These are phyloP conservation scores for Tortrix viridana DNA, from an alignment of 2,888 invertebrate genomes.

Conservation along the genomic window DNA sequence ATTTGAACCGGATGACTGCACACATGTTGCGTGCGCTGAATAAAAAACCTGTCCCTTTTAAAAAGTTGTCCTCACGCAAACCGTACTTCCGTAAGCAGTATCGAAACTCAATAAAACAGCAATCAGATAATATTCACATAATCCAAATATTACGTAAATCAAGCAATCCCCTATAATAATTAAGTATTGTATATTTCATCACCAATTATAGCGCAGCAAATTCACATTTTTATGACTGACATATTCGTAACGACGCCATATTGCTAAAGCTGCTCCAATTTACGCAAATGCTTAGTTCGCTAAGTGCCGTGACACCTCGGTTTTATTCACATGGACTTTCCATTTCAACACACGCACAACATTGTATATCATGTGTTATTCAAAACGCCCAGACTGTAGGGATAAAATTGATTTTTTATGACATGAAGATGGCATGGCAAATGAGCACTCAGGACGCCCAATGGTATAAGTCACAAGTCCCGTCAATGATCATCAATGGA, in stretches of 20 bases:
- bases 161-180: not conserved
- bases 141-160: not conserved
- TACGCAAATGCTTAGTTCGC: slow-evolving; percentile 9
- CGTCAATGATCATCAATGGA: no score
- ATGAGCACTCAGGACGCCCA: no score
- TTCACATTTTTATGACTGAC: slow-evolving; percentile 9
- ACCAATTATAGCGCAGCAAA: not conserved
- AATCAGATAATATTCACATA: not conserved
- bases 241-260: slow-evolving; percentile 11
- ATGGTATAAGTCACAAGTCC: no score
- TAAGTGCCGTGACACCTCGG: slow-evolving; percentile 15
- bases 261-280: slow-evolving; percentile 15
- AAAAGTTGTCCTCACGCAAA: no score
- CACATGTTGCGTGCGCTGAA: no score
- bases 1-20: no score
- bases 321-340: slow-evolving; percentile 20
- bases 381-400: not conserved
- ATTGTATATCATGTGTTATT: not conserved
- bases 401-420: no score
- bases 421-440: no score
- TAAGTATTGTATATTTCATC: slow-evolving; percentile 4
- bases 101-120: not conserved
- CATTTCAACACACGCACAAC: slow-evolving; percentile 1
- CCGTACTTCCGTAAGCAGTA: no score
- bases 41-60: no score